Evolutionary conservation across 2,113 vertebrate genomes (phyloP).

Genomic region (Heloderma charlesbogerti): DNA sequence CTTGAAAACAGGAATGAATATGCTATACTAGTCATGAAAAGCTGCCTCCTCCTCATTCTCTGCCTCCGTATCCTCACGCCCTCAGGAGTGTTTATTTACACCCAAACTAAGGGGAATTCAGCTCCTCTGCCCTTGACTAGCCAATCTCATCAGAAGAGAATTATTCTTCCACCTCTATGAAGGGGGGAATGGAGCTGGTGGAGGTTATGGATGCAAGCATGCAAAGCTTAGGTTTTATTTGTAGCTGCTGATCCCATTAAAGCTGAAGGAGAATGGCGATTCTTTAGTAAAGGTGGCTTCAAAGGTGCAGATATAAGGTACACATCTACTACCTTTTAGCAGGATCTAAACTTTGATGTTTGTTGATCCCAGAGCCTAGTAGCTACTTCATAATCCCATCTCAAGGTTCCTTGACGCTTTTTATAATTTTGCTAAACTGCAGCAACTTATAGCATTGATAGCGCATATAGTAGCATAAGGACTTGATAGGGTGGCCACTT

Average conservation of each 20-base stretch:
- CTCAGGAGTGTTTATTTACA: slow-evolving; percentile 1
- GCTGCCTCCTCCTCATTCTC: neutral
- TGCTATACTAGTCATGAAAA: neutral
- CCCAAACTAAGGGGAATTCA: neutral
- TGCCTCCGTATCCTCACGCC: neutral
- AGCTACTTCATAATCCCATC: neutral
- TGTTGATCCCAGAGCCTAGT: neutral
- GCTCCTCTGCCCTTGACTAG: neutral
- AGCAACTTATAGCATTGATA: neutral
- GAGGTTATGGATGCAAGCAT: neutral
- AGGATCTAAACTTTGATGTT: neutral
- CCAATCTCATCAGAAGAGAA: neutral
- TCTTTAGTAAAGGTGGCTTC: neutral
- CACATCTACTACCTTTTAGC: neutral
- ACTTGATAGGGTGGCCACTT: too few species aligned
- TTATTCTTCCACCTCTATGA: neutral
- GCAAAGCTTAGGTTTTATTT: slow-evolving; percentile 19
- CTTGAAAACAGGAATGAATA: neutral
- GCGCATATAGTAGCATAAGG: too few species aligned
- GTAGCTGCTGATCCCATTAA: neutral
- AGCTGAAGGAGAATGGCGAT: neutral
- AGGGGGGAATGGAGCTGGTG: neutral
- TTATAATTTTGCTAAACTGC: neutral
- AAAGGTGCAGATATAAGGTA: neutral
- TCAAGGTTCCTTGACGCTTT: neutral